These are phyloP conservation scores for Dascyllus trimaculatus DNA, from an alignment of 2,113 vertebrate genomes.

Conservation along the genomic window DNA sequence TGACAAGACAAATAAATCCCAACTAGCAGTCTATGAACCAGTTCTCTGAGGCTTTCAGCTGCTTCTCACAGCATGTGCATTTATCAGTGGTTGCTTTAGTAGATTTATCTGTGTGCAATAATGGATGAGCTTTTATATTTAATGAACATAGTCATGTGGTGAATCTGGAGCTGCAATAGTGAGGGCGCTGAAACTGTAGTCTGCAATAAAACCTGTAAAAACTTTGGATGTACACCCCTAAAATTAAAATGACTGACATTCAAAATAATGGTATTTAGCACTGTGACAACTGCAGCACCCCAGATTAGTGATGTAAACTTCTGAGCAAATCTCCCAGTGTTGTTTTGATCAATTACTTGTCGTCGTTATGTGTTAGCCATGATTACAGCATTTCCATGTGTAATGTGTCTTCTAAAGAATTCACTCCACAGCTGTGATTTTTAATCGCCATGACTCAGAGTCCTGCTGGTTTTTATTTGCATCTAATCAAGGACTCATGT, in stretches of 20 bases:
- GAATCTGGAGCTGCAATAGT: not conserved
- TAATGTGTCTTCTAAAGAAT: not conserved
- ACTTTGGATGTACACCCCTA: not conserved
- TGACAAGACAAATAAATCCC: too few relatives aligned
- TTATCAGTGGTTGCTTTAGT: too few relatives aligned
- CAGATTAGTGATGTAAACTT: not conserved
- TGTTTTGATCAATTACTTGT: not conserved
- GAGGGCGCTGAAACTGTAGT: too few relatives aligned
- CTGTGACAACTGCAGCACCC: not conserved
- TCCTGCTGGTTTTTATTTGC: slow-evolving; percentile 34
- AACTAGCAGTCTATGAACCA: too few relatives aligned
- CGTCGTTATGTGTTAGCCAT: too few relatives aligned
- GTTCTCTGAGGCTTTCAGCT: too few relatives aligned
- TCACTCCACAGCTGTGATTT: slow-evolving; percentile 4
- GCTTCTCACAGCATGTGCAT: too few relatives aligned
- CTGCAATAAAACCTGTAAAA: not conserved
- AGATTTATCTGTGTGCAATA: too few relatives aligned
- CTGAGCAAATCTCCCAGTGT: not conserved
- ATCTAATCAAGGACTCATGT: slow-evolving; percentile 32
- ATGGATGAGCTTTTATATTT: too few relatives aligned
- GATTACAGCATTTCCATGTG: not conserved
- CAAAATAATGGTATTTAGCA: not conserved
- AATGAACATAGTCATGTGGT: too few relatives aligned
- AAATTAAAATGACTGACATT: not conserved
- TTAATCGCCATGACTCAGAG: not conserved